Conservation (phyloP, 2,888 invertebrate species). For the Sinodicranocentrus sp. region DNA sequence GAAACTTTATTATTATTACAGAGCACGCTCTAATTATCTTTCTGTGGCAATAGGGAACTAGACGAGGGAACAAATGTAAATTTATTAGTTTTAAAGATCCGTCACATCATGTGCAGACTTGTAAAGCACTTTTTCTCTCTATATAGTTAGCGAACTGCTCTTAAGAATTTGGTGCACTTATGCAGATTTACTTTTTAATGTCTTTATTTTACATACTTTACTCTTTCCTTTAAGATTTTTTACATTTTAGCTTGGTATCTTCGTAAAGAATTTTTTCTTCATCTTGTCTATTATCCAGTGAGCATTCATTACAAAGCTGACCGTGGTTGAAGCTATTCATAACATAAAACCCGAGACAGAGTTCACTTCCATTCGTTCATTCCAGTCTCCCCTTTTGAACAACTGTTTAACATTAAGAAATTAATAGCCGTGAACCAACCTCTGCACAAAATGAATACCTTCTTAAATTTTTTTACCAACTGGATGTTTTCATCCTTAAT, state of each 20-base stretch:
- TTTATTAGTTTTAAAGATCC: conserved; percentile 38
- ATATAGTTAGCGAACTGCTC: no score
- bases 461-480: not conserved
- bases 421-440: conserved; percentile 27
- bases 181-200: conserved; percentile 39
- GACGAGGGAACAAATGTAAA: conserved; percentile 47
- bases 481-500: not conserved
- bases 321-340: conserved; percentile 27
- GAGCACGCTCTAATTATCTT: conserved; percentile 58
- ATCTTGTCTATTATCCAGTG: no score
- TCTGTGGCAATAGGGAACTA: conserved; percentile 22
- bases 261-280: no score
- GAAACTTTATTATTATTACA: conserved; percentile 40
- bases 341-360: conserved; percentile 18
- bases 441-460: not conserved
- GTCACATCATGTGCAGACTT: conserved; percentile 10
- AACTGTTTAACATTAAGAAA: conserved; percentile 45
- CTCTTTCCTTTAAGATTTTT: not conserved
- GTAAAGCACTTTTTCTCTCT: no score
- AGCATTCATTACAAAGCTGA: conserved; percentile 25
- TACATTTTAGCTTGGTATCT: conserved; percentile 13
- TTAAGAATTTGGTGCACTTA: no score
- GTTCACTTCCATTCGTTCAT: conserved; percentile 2
- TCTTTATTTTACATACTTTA: conserved; percentile 41
- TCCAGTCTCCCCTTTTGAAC: not conserved